Base-by-base conservation (phyloP, 1,140 invertebrate genomes). In the Sesamia nonagrioides region DNA sequence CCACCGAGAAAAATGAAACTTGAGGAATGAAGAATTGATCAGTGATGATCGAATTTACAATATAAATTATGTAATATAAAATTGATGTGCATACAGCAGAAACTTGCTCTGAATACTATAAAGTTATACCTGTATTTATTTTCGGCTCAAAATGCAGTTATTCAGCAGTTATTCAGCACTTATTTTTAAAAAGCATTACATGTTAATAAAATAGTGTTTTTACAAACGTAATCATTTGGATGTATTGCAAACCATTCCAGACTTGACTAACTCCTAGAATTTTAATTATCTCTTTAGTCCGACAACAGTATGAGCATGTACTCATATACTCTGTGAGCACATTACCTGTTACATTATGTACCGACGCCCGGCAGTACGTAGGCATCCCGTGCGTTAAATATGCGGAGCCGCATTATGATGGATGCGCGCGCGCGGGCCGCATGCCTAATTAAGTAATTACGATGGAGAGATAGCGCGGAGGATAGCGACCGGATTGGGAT, bases 381-480 rank as follows among this genome's bases (percentile, higher is more conserved):
- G 58, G 1, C 15, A n/a, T n/a, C 45, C 40, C 18, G 3, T 13
- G 35, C 17, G 42, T 42, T 63, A 56, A 54, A 77, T 45, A 68
- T 48, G 72, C 58, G 17, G 52, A 40, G 48, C 45, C 60, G 35
- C 54, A 33, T 60, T 61, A 48, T 77, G 77, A 84, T 79, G 60
- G 60, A 81, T 66, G 56, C 37, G 54, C 63, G 40, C 56, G 63
- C 69, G 75, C 66, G 76, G 21, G 60, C 61, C 50, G 78, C 78
- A 78, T 79, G 73, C 58, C 79, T 85, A 85, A 85, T 85, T 81
- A 81, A 77, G 77, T 78, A 78, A 82, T 85, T 85, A 82, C 79
- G 80, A 80, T 84, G 61, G 37, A 54, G 61, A 60, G 75, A 79
- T 83, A 81, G 63, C 9, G n/a, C 15, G 11, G 35, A 7, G 33